These are phyloP conservation scores for Protosalanx chinensis DNA, from an alignment of 2,797 vertebrate genomes.

Conservation along the genomic window DNA sequence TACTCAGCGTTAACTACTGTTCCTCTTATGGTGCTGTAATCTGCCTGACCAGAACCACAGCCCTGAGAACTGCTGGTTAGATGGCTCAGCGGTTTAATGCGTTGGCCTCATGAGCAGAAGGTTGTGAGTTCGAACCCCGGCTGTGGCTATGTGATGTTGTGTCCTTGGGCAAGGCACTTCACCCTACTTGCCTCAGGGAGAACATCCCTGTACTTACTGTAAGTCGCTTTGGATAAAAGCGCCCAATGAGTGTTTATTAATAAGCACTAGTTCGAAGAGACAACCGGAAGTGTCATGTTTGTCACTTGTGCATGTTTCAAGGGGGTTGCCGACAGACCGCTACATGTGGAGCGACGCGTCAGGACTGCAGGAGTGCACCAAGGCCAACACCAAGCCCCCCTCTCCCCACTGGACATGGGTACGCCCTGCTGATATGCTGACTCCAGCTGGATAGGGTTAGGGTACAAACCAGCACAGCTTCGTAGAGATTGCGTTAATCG, in stretches of 20 bases:
- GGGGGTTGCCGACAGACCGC: constrained; percentile 93
- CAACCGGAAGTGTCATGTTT: neutral
- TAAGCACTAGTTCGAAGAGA: neutral
- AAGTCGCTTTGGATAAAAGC: no score
- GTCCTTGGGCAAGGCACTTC: no score
- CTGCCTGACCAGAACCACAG: no score
- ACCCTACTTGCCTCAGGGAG: no score
- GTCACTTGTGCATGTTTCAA: constrained; percentile 62
- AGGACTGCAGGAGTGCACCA: constrained; percentile 91
- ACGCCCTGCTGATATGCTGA: constrained; percentile 12
- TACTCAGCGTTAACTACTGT: neutral
- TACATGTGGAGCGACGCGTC: constrained; percentile 98
- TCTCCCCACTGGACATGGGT: constrained; percentile 97
- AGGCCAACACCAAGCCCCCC: constrained; percentile 84
- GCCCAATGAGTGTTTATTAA: no score
- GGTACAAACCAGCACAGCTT: neutral
- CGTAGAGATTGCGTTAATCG: neutral
- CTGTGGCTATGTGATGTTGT: no score
- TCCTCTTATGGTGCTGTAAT: no score
- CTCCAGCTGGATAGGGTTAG: neutral
- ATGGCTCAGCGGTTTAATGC: no score
- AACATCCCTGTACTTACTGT: no score
- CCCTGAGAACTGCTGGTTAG: neutral
- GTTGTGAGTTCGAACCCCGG: no score
- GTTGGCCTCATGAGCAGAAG: no score